phyloP scores from a whole-genome alignment of 2,113 vertebrate genomes.

The Neogale vison region DNA sequence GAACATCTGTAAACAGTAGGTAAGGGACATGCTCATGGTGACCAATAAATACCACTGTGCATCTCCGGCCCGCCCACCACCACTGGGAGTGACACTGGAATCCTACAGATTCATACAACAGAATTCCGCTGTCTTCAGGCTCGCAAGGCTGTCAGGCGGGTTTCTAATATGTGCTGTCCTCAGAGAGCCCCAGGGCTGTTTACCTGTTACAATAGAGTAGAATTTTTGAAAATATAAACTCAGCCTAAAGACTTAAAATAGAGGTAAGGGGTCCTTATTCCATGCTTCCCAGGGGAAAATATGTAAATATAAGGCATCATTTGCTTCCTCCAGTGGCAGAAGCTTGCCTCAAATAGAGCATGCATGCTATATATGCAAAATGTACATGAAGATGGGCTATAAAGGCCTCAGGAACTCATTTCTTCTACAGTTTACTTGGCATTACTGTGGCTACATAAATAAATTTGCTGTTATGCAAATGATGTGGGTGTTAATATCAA shows the following conservation, averaged over 20 bases:
- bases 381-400: not conserved
- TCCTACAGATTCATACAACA: not conserved
- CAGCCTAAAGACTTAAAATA: constrained; percentile 33
- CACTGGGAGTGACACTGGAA: not conserved
- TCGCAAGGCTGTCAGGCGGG: not conserved
- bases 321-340: not conserved
- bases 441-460: not conserved
- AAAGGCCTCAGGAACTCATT: not conserved
- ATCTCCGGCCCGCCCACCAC: not conserved
- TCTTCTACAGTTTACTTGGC: not conserved
- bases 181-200: not conserved
- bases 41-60: not conserved
- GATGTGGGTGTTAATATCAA: not conserved
- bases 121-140: not conserved
- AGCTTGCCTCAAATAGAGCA: not conserved
- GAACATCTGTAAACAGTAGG: not conserved
- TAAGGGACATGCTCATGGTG: not conserved
- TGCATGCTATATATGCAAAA: not conserved
- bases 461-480: not conserved
- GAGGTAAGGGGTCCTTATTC: not conserved
- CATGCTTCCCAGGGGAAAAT: not conserved
- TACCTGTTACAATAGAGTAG: not conserved
- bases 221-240: constrained; percentile 22
- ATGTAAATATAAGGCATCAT: not conserved
- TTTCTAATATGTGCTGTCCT: not conserved